Base-by-base conservation (phyloP, 2,113 vertebrate genomes). In the Illadopsis cleaveri region DNA sequence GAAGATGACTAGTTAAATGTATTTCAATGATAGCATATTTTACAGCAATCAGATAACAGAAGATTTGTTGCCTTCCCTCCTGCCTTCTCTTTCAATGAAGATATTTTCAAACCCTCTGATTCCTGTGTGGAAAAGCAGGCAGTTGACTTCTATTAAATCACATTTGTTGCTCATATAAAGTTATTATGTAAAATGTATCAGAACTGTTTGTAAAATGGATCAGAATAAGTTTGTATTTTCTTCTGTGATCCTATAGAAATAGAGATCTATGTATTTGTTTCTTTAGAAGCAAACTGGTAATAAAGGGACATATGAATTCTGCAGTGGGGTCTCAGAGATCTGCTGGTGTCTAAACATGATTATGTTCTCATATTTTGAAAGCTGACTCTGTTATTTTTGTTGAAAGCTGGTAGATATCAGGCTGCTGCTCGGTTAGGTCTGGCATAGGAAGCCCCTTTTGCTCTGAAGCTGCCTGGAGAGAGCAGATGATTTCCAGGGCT, bases 1-100 rank as follows among this genome's bases (percentile, higher is more conserved):
- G 96, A 96, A 96, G 94, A 96, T 93, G 79, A 96, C 96, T 97
- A 91, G 96, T 97, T 97, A 97, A 98, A 97, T 93, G 87, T 89
- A 94, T 96, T 98, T 97, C 96, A 95, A 37, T 93, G 89, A 96
- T 96, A 91, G 71, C 60, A 64, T 83, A 81, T 92, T 97, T 97
- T 94, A 89, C 45, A 94, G 50, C 69, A 97, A 89, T 94, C 86
- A 94, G 68, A 82, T 58, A 86, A 76, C 51, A 92, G 81, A 89
- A 84, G 30, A 83, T 81, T 88, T 91, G 78, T 85, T 88, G 65
- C n/a, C 38, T 84, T 83, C 12, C 42, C 53, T 9, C 16, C 18
- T 27, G 5, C 28, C 33, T 58, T 56, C 58, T 92, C 44, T 83
- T 92, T 88, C 79, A 87, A 15, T 44, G 48, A 50, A 77, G 31